Evolutionary conservation across 1,140 invertebrate species (phyloP).

Genomic region (Manduca sexta): DNA sequence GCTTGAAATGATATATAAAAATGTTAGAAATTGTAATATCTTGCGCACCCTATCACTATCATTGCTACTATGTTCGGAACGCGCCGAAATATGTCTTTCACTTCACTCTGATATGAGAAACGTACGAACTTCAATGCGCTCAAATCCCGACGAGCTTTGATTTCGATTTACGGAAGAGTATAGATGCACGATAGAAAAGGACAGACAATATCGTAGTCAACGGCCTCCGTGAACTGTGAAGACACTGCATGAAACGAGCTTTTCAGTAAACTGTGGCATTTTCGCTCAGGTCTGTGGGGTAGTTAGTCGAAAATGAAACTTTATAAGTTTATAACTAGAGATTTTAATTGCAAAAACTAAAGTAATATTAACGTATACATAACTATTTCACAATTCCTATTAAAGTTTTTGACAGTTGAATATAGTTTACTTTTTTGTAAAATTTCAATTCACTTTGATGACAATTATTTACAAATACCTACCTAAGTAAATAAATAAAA

Average conservation of each 20-base stretch:
- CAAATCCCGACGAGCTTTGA: conserved; percentile 69
- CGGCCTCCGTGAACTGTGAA: conserved; percentile 58
- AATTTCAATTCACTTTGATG: too few species aligned
- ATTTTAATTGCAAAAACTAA: too few species aligned
- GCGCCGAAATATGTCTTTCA: conserved; percentile 29
- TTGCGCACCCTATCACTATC: too few species aligned
- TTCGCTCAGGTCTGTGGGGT: conserved; percentile 30
- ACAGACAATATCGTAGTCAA: conserved; percentile 57
- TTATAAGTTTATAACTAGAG: neutral
- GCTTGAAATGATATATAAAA: too few species aligned
- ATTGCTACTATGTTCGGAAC: conserved; percentile 32
- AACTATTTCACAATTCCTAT: too few species aligned
- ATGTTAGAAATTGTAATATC: too few species aligned
- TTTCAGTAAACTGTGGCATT: conserved; percentile 41
- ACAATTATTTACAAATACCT: too few species aligned
- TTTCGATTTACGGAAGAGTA: conserved; percentile 71
- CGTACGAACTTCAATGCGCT: conserved; percentile 54
- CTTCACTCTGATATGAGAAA: conserved; percentile 33
- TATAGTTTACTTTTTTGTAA: too few species aligned
- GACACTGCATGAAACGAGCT: conserved; percentile 45
- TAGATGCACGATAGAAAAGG: conserved; percentile 46
- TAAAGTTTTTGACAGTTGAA: too few species aligned
- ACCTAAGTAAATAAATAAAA: too few species aligned
- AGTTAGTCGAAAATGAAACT: conserved; percentile 18
- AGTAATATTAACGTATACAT: too few species aligned